phyloP scores from a whole-genome alignment of 2,113 vertebrate genomes.

The Rafetus swinhoei region DNA sequence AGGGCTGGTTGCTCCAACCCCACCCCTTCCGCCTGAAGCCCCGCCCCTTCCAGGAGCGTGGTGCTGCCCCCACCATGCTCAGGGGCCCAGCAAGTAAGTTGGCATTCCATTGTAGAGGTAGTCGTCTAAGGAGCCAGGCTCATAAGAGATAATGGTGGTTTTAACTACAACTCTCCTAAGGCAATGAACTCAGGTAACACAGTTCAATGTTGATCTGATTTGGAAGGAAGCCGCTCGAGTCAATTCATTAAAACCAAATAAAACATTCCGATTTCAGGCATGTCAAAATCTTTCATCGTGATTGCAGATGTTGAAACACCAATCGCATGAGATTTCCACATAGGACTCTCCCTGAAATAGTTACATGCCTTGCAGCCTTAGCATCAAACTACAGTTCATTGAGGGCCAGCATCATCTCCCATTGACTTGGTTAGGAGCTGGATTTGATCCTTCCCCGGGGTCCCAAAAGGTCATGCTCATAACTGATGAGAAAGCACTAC shows the following conservation, averaged over 20 bases:
- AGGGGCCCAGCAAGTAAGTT: too few relatives aligned
- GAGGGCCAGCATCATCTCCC: slow-evolving; percentile 42
- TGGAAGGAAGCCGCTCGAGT: background rate
- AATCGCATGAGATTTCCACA: slow-evolving; percentile 26
- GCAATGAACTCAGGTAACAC: background rate
- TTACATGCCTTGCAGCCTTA: background rate
- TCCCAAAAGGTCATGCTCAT: background rate
- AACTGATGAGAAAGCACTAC: slow-evolving; percentile 10
- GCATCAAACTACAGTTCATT: background rate
- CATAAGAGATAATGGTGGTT: background rate
- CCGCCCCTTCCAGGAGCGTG: too few relatives aligned
- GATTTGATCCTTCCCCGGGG: slow-evolving; percentile 42
- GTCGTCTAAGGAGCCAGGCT: background rate
- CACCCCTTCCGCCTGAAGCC: too few relatives aligned
- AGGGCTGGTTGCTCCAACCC: too few relatives aligned
- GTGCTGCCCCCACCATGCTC: too few relatives aligned
- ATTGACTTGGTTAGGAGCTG: slow-evolving; percentile 33
- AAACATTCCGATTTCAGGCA: background rate
- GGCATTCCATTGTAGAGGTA: background rate
- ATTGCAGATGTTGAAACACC: background rate
- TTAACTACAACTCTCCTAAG: background rate
- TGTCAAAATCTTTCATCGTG: slow-evolving; percentile 54
- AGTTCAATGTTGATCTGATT: background rate
- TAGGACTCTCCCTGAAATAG: background rate
- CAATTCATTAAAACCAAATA: background rate